Evolutionary conservation across 2,113 vertebrate species (phyloP).

Genomic region (Misgurnus mizolepis): DNA sequence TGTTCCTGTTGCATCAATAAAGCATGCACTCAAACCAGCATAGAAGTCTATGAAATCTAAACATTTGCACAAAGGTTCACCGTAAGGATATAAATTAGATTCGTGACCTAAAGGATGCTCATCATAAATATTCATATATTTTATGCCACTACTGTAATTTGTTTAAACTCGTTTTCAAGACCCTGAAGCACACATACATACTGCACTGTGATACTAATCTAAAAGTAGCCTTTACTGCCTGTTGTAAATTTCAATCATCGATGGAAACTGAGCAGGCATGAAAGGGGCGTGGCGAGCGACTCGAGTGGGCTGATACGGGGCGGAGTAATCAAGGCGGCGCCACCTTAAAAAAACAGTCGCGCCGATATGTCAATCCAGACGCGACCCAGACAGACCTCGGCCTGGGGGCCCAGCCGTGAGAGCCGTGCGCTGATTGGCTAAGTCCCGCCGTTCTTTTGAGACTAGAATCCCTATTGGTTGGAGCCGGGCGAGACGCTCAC

Average conservation of each 20-base stretch:
- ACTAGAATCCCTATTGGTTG: slow-evolving; percentile 63
- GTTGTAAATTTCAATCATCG: slow-evolving; percentile 37
- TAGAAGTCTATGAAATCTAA: too few species aligned
- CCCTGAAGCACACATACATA: neutral
- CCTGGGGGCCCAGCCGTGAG: slow-evolving; percentile 58
- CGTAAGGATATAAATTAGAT: too few species aligned
- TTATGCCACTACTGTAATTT: too few species aligned
- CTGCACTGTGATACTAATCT: neutral
- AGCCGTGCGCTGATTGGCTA: slow-evolving; percentile 60
- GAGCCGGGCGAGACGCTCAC: slow-evolving; percentile 66
- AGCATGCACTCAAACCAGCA: too few species aligned
- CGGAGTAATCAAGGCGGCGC: slow-evolving; percentile 62
- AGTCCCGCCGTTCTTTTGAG: slow-evolving; percentile 50
- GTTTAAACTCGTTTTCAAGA: too few species aligned
- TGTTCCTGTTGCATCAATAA: too few species aligned
- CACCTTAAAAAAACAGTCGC: slow-evolving; percentile 67
- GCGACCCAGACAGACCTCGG: slow-evolving; percentile 67
- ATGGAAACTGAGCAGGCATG: slow-evolving; percentile 10
- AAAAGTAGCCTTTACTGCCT: slow-evolving; percentile 7
- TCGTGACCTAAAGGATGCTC: too few species aligned
- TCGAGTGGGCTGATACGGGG: slow-evolving; percentile 19
- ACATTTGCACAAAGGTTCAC: too few species aligned
- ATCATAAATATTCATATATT: too few species aligned
- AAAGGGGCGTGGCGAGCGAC: neutral
- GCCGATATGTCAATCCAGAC: slow-evolving; percentile 70